Evolutionary conservation across 2,113 vertebrate genomes (phyloP).

Genomic region (Narcine bancroftii): DNA sequence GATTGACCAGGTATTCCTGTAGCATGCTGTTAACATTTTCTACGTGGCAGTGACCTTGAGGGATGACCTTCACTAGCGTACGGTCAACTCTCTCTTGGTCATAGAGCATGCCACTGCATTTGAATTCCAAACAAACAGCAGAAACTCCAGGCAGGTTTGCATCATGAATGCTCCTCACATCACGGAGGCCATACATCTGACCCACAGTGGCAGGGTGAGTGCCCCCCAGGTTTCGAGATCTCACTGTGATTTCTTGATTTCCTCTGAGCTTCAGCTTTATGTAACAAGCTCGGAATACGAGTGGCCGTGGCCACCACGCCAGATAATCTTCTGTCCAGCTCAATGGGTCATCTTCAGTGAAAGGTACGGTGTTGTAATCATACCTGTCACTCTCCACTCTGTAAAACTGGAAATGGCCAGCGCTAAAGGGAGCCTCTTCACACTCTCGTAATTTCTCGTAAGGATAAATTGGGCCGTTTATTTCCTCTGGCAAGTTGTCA

Average conservation of each 20-base stretch:
- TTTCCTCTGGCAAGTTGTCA: slow-evolving; percentile 73
- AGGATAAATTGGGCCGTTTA: slow-evolving; percentile 83
- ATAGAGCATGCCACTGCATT: slow-evolving; percentile 92
- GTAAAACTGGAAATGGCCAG: slow-evolving; percentile 86
- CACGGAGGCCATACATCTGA: slow-evolving; percentile 86
- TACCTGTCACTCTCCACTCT: slow-evolving; percentile 86
- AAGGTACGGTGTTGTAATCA: slow-evolving; percentile 87
- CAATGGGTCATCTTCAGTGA: slow-evolving; percentile 91
- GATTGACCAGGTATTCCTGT: slow-evolving; percentile 92
- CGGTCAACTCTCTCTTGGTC: slow-evolving; percentile 91
- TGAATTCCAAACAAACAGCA: slow-evolving; percentile 87
- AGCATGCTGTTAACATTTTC: slow-evolving; percentile 77
- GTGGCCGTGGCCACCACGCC: slow-evolving; percentile 94
- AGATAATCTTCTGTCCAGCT: slow-evolving; percentile 95
- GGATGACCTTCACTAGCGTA: slow-evolving; percentile 81
- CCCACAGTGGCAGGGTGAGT: slow-evolving; percentile 83
- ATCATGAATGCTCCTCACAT: slow-evolving; percentile 79
- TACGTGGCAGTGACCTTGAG: slow-evolving; percentile 82
- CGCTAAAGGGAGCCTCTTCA: slow-evolving; percentile 75
- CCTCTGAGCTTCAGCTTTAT: slow-evolving; percentile 83
- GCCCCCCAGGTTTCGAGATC: slow-evolving; percentile 89
- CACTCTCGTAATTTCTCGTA: slow-evolving; percentile 80
- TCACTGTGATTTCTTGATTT: slow-evolving; percentile 78
- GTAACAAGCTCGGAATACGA: slow-evolving; percentile 93
- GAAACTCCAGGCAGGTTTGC: slow-evolving; percentile 62